Conservation (phyloP, 2,888 invertebrate species). For the Chymomyza caudatula region DNA sequence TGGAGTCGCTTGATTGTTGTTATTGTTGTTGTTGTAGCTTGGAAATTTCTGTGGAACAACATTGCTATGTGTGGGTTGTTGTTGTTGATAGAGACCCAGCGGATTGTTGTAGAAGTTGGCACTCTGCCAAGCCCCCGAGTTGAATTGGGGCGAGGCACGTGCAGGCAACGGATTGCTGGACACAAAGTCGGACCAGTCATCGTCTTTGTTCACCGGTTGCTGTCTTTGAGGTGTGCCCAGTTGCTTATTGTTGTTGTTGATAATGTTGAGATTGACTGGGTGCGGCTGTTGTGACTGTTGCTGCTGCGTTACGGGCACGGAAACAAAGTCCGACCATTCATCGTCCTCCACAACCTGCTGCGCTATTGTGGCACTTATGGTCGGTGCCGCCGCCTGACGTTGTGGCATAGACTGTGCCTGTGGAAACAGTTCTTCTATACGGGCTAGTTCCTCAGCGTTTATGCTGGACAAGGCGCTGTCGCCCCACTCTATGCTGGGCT, state of each 20-base stretch:
- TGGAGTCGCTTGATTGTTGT: constrained; percentile 44
- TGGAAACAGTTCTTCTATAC: constrained; percentile 77
- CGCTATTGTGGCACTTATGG: constrained; percentile 70
- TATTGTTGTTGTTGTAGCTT: constrained; percentile 39
- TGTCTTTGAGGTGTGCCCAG: neutral
- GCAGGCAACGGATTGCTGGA: constrained; percentile 77
- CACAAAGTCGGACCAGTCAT: constrained; percentile 81
- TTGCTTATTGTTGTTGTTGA: constrained; percentile 44
- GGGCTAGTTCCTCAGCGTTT: constrained; percentile 76
- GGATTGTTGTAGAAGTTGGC: constrained; percentile 76
- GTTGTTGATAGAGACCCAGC: constrained; percentile 73
- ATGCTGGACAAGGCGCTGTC: constrained; percentile 77
- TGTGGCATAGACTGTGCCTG: constrained; percentile 37
- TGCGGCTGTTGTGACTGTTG: constrained; percentile 24
- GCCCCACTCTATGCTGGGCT: constrained; percentile 80
- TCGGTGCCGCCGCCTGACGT: constrained; percentile 48
- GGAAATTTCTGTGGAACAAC: constrained; percentile 50
- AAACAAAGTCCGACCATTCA: constrained; percentile 81
- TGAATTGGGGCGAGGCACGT: constrained; percentile 67
- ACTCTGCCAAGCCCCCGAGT: constrained; percentile 76
- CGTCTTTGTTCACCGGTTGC: constrained; percentile 70
- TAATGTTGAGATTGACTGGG: constrained; percentile 26
- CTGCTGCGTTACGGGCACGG: constrained; percentile 61
- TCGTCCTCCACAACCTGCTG: constrained; percentile 76
- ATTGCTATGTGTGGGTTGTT: constrained; percentile 58